phyloP scores from a whole-genome alignment of 2,888 invertebrate species.

The Hipparchia sbordonii region DNA sequence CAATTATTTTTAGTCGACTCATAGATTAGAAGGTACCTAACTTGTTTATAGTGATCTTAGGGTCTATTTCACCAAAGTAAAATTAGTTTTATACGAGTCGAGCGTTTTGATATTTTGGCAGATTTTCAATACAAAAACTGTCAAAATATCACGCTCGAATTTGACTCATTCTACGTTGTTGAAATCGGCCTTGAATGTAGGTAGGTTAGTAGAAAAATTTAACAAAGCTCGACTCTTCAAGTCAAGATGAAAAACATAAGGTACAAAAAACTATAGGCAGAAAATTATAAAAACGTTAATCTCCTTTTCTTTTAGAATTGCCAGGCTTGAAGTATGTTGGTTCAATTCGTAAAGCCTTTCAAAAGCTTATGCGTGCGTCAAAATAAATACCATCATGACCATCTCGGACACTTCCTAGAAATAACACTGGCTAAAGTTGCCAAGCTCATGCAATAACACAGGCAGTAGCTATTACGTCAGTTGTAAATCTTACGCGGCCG shows the following conservation, averaged over 20 bases:
- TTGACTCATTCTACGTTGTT: too few species aligned
- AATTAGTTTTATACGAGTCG: too few species aligned
- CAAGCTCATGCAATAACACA: conserved; percentile 30
- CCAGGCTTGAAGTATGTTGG: conserved; percentile 5
- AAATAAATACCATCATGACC: conserved; percentile 20
- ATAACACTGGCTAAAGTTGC: conserved; percentile 18
- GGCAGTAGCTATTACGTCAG: conserved; percentile 51
- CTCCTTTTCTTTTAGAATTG: neutral
- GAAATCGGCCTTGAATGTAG: too few species aligned
- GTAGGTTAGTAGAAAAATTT: too few species aligned
- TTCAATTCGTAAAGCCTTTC: conserved; percentile 18
- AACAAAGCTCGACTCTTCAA: neutral
- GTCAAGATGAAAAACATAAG: neutral
- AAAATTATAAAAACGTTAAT: neutral
- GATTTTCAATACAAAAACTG: too few species aligned
- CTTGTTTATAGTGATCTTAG: too few species aligned
- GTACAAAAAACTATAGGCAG: neutral
- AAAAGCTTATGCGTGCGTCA: conserved; percentile 14
- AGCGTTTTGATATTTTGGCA: too few species aligned
- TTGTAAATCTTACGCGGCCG: conserved; percentile 64
- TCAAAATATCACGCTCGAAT: too few species aligned
- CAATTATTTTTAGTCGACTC: too few species aligned
- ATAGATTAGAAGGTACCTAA: too few species aligned
- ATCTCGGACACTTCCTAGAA: conserved; percentile 23
- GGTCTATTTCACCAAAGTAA: too few species aligned